Base-by-base conservation (phyloP, 2,888 invertebrate species). In the Pristionchus japonicus region DNA sequence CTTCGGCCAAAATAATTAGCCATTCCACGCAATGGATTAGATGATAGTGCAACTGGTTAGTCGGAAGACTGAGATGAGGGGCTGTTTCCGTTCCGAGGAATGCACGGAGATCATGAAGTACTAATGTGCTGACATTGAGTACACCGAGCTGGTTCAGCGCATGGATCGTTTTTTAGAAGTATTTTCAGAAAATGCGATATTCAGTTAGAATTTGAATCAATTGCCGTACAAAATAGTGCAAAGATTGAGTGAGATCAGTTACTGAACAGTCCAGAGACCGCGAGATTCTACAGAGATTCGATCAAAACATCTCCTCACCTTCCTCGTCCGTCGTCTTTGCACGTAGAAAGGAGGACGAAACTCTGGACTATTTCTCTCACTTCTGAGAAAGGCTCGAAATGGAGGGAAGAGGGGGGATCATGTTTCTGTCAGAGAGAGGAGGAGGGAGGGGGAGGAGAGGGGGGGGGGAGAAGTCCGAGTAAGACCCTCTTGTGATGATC, bases 41-140 rank as follows among this genome's bases (percentile, higher is more conserved):
- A 40, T 74, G 37, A 74, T 40, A 74, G 74, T 74, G 40, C 74
- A 74, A 74, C 9, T 74, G 74, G 74, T 74, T 40, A 74, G n/a
- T n/a, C n/a, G n/a, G n/a, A n/a, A n/a, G n/a, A n/a, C 4, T 57
- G 57, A 57, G 57, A n/a, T 0, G 9, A 57, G 1, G 57, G 57
- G 7, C 23, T 57, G 57, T 23, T n/a, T n/a, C n/a, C 9, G 57
- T n/a, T 57, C 3, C 23, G 2, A 57, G 23, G n/a, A n/a, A 57
- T n/a, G 57, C 9, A n/a, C 23, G n/a, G n/a, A 6, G 4, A 57
- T 57, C 57, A 57, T 20, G 0, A 6, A n/a, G 3, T n/a, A 57
- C 9, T n/a, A n/a, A n/a, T n/a, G n/a, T n/a, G n/a, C n/a, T n/a
- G n/a, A n/a, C 57, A 57, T 23, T 52, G 52, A 52, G 52, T 20